Evolutionary conservation across 2,113 vertebrate genomes (phyloP), one percentile per base, ranked within the genome.

Genomic region (Tragelaphus strepsiceros): DNA sequence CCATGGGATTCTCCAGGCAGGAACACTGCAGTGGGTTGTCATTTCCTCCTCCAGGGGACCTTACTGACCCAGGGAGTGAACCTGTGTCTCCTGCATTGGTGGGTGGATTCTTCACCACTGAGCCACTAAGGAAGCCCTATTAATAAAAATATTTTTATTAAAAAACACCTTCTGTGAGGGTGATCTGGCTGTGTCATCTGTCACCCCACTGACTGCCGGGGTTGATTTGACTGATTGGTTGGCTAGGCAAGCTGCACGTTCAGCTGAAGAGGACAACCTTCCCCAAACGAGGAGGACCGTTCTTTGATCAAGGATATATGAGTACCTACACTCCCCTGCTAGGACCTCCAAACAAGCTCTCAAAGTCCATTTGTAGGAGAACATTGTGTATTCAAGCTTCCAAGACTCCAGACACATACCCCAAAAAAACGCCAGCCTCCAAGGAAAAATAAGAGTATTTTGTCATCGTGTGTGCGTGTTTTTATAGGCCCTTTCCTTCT

Each of bases 291-390:
- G 98, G 99, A 99, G 99, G 99, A 99, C 98, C 99, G 98, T 98
- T 99, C 98, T 98, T 99, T 98, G 98, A 99, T 99, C 99, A 98
- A 98, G 98, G 99, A 99, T 99, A 99, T 99, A 99, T 99, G 99
- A 99, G 99, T 99, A 99, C 99, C 99, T 99, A 99, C 99, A 99
- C 99, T 99, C 99, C 99, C 99, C 99, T 99, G 99, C 99, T 99
- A 99, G 99, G 99, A 99, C 99, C 99, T 99, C 99, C 99, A 99
- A 99, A 99, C 99, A 99, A 99, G 99, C 99, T 99, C 99, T 99
- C 99, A 99, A 99, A 99, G 99, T 99, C 99, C 99, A 99, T 99
- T 99, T 99, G 99, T 99, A 99, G 99, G 99, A 99, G 99, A 99
- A 99, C 99, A 99, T 99, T 99, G 99, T 99, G 99, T 99, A 99